phyloP scores from a whole-genome alignment of 2,888 invertebrate genomes.

The Rhagonycha fulva region DNA sequence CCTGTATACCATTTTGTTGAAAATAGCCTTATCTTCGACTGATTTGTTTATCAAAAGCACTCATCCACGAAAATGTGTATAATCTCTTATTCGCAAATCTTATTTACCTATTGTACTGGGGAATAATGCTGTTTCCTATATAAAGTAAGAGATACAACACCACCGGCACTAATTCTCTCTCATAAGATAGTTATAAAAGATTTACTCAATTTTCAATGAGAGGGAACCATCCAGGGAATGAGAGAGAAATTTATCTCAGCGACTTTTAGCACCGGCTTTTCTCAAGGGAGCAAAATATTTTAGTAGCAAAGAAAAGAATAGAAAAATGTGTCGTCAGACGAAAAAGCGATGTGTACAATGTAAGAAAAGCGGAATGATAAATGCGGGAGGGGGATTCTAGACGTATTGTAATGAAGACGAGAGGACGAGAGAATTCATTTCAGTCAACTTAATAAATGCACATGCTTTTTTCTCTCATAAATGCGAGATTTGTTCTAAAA shows the following conservation, averaged over 20 bases:
- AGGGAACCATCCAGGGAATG: constrained; percentile 21
- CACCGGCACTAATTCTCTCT: constrained; percentile 19
- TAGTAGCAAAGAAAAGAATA: constrained; percentile 43
- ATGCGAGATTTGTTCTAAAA: constrained; percentile 3
- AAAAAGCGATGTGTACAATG: constrained; percentile 48
- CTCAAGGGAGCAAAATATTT: constrained; percentile 44
- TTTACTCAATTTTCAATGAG: constrained; percentile 32
- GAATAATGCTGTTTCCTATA: constrained; percentile 19
- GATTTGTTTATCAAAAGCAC: constrained; percentile 20
- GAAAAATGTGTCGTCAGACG: constrained; percentile 48
- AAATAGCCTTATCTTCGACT: constrained; percentile 11
- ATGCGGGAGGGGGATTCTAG: constrained; percentile 43
- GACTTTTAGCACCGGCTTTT: constrained; percentile 34
- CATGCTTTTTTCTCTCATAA: constrained; percentile 36
- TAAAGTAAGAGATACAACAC: constrained; percentile 15
- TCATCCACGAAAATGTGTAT: constrained; percentile 8
- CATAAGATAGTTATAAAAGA: constrained; percentile 23
- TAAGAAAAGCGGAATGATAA: constrained; percentile 47
- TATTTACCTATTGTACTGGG: constrained; percentile 16
- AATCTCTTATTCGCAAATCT: constrained; percentile 15
- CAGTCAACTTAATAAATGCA: constrained; percentile 45
- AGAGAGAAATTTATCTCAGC: constrained; percentile 30
- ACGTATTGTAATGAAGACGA: constrained; percentile 47
- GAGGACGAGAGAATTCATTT: constrained; percentile 44
- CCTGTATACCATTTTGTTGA: constrained; percentile 16